Evolutionary conservation across 1,140 invertebrate species (phyloP), one percentile per base, ranked within the genome.

Genomic region (Lasioglossum baleicum): DNA sequence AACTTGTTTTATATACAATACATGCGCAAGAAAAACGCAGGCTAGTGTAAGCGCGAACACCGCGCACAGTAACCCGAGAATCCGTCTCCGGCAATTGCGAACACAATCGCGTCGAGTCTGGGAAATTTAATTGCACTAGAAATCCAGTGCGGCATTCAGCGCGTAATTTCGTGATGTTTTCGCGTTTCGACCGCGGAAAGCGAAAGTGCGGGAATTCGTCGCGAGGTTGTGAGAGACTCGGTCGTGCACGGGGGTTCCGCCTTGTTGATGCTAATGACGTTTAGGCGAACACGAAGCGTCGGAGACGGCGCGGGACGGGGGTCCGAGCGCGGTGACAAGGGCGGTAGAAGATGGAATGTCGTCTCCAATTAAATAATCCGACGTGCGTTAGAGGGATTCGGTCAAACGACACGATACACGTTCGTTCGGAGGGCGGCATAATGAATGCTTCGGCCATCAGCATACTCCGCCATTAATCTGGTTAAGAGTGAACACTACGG

Each of bases 361-460:
- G 69, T 75, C 80, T 80, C 71, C 69, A 75, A 80, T 80, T 53
- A 67, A 84, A 83, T 66, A 83, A 63, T 65, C 75, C 64, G 58
- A 22, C 60, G 53, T 51, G 81, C 75, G 80, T 83, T 82, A 71
- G 76, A 58, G 44, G 56, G 35, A 44, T 80, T 70, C 72, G 70
- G 60, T 61, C 81, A 66, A 67, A 35, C 66, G 48, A 44, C 61
- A 69, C 53, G 76, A 80, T 67, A 51, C 20, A 31, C 44, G 44
- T 0, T 44, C 10, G 44, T 48, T 48, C 44, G 44, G 13, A 10
- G 13, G 10, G 8, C 44, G 11, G 44, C 44, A 13, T 48, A 63
- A 58, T 72, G 71, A 58, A 48, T 56, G 51, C 35, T 40, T 64
- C 26, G 17, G 8, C 1, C 11, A 13, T 11, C 22, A 11, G 44